These are phyloP conservation scores for Mythimna pallens DNA, from an alignment of 2,888 invertebrate species.

Conservation along the genomic window DNA sequence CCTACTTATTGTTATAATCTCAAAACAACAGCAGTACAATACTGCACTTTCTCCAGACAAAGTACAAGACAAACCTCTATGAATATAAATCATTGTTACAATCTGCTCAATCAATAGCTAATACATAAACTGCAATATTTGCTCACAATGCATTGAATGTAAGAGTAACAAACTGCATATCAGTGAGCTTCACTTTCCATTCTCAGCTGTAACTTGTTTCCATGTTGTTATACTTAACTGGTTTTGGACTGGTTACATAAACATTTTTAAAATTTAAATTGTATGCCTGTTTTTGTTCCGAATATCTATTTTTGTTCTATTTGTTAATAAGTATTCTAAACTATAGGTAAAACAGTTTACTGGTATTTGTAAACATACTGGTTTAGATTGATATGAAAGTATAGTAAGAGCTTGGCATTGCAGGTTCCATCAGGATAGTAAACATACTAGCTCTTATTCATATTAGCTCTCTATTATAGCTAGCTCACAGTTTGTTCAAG, in stretches of 20 bases:
- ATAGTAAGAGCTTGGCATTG: background rate
- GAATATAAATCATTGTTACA: constrained; percentile 38
- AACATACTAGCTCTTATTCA: too few relatives aligned
- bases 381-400: constrained; percentile 2
- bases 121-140: constrained; percentile 27
- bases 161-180: constrained; percentile 45
- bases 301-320: background rate
- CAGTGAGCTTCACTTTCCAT: constrained; percentile 52
- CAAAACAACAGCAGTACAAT: constrained; percentile 11
- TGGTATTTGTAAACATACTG: too few relatives aligned
- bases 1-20: constrained; percentile 22
- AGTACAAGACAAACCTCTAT: constrained; percentile 33
- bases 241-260: constrained; percentile 46
- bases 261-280: constrained; percentile 25
- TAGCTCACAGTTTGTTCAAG: background rate
- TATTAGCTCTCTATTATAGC: too few relatives aligned
- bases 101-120: constrained; percentile 35
- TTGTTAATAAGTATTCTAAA: background rate
- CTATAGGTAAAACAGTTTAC: background rate
- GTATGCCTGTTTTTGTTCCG: constrained; percentile 2
- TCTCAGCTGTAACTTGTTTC: constrained; percentile 51
- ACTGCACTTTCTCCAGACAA: constrained; percentile 31
- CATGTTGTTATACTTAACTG: constrained; percentile 25
- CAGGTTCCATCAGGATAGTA: background rate
- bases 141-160: constrained; percentile 41